A percentile compares a stretch with the other conserved stretches of the same genome.
Conservation (phyloP, 92 coral and sea anemone species). For the Chrysogorgia sp. region DNA sequence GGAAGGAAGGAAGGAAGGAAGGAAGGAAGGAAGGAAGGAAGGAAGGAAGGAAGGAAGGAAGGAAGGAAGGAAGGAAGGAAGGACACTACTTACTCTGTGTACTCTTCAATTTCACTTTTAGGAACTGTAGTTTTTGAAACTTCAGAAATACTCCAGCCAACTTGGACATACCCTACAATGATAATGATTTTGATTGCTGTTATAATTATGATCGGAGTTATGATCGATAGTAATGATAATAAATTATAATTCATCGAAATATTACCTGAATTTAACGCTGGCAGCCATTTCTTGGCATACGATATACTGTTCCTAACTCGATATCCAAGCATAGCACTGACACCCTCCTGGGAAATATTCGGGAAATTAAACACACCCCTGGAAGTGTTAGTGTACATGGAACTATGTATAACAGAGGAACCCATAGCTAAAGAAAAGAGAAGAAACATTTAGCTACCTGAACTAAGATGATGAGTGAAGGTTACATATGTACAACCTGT, state of each 20-base stretch:
- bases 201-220: no score
- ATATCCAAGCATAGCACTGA: background rate
- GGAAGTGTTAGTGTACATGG: slow-evolving; percentile 19
- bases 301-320: slow-evolving; percentile 5
- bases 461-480: no score
- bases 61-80: background rate
- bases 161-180: background rate
- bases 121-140: slow-evolving; percentile 3
- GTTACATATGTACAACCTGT: no score
- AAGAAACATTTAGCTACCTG: background rate
- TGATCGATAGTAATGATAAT: no score
- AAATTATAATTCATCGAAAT: no score
- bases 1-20: background rate
- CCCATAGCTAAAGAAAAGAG: slow-evolving; percentile 4
- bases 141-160: slow-evolving; percentile 36
- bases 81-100: slow-evolving; percentile 23
- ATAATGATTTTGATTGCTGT: background rate
- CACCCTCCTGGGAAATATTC: slow-evolving; percentile 11
- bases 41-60: slow-evolving; percentile 2
- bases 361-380: slow-evolving; percentile 7
- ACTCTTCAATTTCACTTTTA: slow-evolving; percentile 10
- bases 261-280: background rate
- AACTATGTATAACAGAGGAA: background rate
- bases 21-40: background rate
- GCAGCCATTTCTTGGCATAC: slow-evolving; percentile 19